Evolutionary conservation across 2,113 vertebrate genomes (phyloP).

Genomic region (Xenopus laevis): DNA sequence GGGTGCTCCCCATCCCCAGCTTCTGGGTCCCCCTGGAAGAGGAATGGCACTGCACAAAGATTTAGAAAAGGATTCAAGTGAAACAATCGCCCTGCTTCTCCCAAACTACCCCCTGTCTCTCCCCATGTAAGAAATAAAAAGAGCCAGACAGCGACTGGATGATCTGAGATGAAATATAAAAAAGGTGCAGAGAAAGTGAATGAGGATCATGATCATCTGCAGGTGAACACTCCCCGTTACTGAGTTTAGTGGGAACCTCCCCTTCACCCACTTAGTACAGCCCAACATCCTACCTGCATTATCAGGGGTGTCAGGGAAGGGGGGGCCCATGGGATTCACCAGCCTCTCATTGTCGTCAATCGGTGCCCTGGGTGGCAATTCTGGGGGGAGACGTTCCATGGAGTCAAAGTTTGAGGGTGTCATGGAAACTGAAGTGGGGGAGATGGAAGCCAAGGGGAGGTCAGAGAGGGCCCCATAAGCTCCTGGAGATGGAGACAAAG

Average conservation of each 20-base stretch:
- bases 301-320: constrained; percentile 76
- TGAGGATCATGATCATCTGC: too few species aligned
- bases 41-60: constrained; percentile 71
- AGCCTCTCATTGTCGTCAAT: constrained; percentile 80
- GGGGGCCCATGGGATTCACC: constrained; percentile 61
- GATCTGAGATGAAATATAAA: too few species aligned
- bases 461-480: constrained; percentile 78
- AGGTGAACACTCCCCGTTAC: too few species aligned
- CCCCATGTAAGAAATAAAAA: too few species aligned
- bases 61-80: background rate
- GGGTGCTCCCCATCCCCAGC: constrained; percentile 74
- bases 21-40: constrained; percentile 73
- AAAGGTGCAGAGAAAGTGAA: too few species aligned
- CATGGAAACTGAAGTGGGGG: constrained; percentile 59
- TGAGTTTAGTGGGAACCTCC: too few species aligned
- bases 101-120: too few species aligned
- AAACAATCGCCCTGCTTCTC: too few species aligned
- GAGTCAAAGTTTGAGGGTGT: constrained; percentile 71
- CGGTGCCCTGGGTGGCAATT: constrained; percentile 79
- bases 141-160: too few species aligned
- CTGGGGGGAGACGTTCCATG: constrained; percentile 79
- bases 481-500: constrained; percentile 60
- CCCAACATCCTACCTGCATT: constrained; percentile 66
- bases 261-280: too few species aligned
- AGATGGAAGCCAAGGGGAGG: constrained; percentile 62